Conservation (phyloP, 2,797 vertebrate species). For the Notamacropus eugenii region DNA sequence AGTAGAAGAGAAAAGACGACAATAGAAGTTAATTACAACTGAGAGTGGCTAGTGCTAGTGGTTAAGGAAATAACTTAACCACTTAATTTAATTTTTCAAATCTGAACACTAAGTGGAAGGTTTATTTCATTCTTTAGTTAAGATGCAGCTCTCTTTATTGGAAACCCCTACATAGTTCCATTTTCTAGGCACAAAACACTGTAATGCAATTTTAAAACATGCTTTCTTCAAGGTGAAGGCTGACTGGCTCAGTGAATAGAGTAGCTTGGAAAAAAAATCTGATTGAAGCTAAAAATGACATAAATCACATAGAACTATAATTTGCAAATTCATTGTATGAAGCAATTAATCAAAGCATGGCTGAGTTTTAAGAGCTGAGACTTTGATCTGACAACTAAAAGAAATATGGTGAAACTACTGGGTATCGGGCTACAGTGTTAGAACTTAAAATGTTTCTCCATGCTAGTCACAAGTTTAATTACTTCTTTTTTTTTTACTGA, state of each 20-base stretch:
- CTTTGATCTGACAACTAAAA: constrained; percentile 85
- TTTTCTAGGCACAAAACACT: constrained; percentile 71
- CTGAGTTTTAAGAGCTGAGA: constrained; percentile 79
- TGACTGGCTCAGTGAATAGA: constrained; percentile 54
- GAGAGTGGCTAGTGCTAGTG: background rate
- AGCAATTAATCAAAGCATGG: constrained; percentile 85
- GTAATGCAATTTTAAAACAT: constrained; percentile 51
- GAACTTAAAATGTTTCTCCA: constrained; percentile 78
- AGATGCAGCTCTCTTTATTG: background rate
- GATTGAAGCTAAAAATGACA: constrained; percentile 77
- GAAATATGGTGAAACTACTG: constrained; percentile 77
- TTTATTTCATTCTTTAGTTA: constrained; percentile 21
- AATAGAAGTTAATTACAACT: background rate
- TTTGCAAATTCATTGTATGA: constrained; percentile 82
- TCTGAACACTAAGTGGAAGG: background rate
- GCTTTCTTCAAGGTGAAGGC: constrained; percentile 61
- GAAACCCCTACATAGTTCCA: constrained; percentile 42
- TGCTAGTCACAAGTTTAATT: constrained; percentile 86
- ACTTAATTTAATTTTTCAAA: no score
- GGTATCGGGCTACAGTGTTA: constrained; percentile 65
- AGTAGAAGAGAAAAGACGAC: background rate
- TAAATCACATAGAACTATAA: constrained; percentile 81
- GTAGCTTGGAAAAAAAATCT: background rate
- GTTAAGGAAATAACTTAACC: background rate
- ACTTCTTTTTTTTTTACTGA: constrained; percentile 82